phyloP scores from a whole-genome alignment of 1,140 invertebrate species.

The Apis mellifera region DNA sequence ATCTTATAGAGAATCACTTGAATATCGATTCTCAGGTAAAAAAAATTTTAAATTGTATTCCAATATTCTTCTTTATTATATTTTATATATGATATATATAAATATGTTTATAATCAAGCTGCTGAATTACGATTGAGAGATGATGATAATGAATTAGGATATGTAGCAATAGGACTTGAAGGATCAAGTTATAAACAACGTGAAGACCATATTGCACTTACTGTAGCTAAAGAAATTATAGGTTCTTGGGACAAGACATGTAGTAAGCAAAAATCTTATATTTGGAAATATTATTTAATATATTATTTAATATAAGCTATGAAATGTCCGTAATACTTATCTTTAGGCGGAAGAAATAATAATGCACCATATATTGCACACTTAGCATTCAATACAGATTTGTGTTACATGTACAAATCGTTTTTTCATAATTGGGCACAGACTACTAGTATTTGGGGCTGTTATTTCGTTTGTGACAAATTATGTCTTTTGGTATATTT shows the following conservation, averaged over 20 bases:
- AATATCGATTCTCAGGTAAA: slow-evolving; percentile 62
- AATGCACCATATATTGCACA: slow-evolving; percentile 70
- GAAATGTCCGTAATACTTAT: slow-evolving; percentile 32
- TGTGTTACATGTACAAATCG: slow-evolving; percentile 76
- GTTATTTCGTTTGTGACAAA: slow-evolving; percentile 72
- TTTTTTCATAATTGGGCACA: slow-evolving; percentile 76
- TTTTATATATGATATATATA: not conserved
- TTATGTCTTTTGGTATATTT: slow-evolving; percentile 64
- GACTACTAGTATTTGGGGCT: slow-evolving; percentile 78
- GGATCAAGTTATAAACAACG: slow-evolving; percentile 57
- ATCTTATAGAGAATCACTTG: not conserved
- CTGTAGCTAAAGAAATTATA: slow-evolving; percentile 64
- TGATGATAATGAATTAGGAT: slow-evolving; percentile 61
- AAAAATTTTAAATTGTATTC: not conserved
- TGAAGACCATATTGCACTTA: slow-evolving; percentile 54
- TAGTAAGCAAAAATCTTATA: slow-evolving; percentile 28
- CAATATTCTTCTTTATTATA: not conserved
- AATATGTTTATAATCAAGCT: slow-evolving; percentile 36
- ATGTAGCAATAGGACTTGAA: slow-evolving; percentile 66
- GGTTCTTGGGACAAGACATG: slow-evolving; percentile 59
- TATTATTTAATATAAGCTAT: not conserved
- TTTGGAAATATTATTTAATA: not conserved
- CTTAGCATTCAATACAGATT: slow-evolving; percentile 63
- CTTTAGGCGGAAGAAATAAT: slow-evolving; percentile 65
- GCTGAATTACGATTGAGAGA: slow-evolving; percentile 64